Evolutionary conservation across 2,888 invertebrate genomes (phyloP).

Genomic region (Achlya flavicornis): DNA sequence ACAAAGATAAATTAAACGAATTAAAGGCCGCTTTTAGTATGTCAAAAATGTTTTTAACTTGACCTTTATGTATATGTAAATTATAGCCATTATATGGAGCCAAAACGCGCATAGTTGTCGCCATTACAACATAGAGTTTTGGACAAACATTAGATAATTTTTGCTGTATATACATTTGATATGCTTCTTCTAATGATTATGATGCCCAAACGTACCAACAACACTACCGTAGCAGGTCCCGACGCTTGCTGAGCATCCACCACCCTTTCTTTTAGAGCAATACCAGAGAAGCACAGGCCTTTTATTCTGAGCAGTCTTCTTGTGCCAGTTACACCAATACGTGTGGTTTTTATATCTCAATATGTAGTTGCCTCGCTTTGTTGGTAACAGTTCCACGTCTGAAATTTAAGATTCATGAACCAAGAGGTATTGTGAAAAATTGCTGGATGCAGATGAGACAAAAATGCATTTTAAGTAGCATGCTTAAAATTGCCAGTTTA

Average conservation of each 20-base stretch:
- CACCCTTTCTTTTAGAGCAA: conserved; percentile 47
- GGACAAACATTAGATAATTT: too few relatives aligned
- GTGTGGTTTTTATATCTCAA: conserved; percentile 39
- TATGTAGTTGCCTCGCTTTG: conserved; percentile 37
- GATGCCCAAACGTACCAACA: conserved; percentile 32
- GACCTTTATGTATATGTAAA: too few relatives aligned
- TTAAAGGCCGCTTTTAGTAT: too few relatives aligned
- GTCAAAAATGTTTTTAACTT: too few relatives aligned
- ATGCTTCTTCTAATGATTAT: conserved; percentile 33
- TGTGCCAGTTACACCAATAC: conserved; percentile 46
- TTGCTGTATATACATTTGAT: too few relatives aligned
- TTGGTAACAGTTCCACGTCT: conserved; percentile 23
- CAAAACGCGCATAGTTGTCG: too few relatives aligned
- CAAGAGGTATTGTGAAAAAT: too few relatives aligned
- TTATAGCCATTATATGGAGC: too few relatives aligned
- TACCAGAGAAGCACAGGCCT: conserved; percentile 42
- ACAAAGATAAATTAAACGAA: too few relatives aligned
- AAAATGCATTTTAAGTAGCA: not conserved
- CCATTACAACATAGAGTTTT: too few relatives aligned
- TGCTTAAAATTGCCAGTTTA: not conserved
- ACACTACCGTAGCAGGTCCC: conserved; percentile 37
- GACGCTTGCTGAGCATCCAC: conserved; percentile 38
- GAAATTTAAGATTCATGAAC: conserved; percentile 9
- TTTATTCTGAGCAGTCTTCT: conserved; percentile 17
- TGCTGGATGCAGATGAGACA: too few relatives aligned